phyloP scores from a whole-genome alignment of 1,140 invertebrate genomes.

The Agrypnia vestita region DNA sequence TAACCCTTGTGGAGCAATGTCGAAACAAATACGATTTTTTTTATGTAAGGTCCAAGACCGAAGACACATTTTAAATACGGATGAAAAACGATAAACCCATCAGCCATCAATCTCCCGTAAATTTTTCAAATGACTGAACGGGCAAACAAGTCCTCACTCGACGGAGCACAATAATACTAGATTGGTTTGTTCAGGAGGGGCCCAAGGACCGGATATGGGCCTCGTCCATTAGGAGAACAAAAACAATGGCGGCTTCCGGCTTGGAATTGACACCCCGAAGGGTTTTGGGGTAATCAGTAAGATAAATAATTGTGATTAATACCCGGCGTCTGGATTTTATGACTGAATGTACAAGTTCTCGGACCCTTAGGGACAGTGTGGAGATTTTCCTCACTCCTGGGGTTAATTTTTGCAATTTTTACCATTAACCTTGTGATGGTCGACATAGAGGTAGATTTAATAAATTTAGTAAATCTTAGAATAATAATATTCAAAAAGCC shows the following conservation, averaged over 20 bases:
- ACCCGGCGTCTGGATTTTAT: slow-evolving; percentile 21
- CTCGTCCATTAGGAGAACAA: slow-evolving; percentile 27
- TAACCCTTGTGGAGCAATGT: too few species aligned
- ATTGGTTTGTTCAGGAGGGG: not conserved
- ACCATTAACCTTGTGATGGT: not conserved
- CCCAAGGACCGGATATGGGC: slow-evolving; percentile 26
- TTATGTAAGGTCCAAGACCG: too few species aligned
- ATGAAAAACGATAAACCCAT: not conserved
- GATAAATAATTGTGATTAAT: slow-evolving; percentile 40
- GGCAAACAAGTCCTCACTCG: not conserved
- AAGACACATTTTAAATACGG: not conserved
- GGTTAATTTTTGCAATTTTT: not conserved
- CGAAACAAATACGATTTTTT: too few species aligned
- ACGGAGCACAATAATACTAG: not conserved
- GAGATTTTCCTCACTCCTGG: not conserved
- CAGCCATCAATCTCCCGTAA: not conserved
- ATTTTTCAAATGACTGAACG: not conserved
- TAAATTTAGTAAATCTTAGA: too few species aligned
- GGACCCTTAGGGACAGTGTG: not conserved
- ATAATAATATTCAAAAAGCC: too few species aligned
- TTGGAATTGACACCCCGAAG: slow-evolving; percentile 30
- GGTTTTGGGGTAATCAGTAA: slow-evolving; percentile 28
- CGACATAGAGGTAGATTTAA: too few species aligned
- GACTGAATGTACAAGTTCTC: not conserved
- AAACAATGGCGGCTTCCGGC: slow-evolving; percentile 37